Evolutionary conservation across 2,797 vertebrate species (phyloP), one percentile per base, ranked within the genome.

Genomic region (Tenualosa thibaudeaui): DNA sequence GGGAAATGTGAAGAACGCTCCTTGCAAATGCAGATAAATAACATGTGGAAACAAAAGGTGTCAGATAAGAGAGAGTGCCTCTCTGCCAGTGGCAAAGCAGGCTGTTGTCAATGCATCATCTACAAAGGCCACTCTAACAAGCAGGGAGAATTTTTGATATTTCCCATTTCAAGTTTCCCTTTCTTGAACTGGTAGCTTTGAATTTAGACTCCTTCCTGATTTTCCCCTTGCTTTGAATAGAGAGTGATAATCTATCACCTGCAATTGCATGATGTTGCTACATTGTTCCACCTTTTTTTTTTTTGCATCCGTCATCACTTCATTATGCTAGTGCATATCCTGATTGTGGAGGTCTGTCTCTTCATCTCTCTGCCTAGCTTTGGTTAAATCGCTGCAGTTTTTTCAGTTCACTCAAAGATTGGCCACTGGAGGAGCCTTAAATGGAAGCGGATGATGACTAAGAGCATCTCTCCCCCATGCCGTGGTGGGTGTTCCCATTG

Each of bases 231-330:
- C 40, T 78, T 17, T 2, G 17, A 78, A 40, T 6, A 43, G 71
- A 1, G 71, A 3, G 13, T 17, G 71, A 22, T 78, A 46, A 40
- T 78, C 71, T n/a, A n/a, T n/a, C n/a, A 78, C 40, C 37, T 22
- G 71, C 40, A 40, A 78, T 78, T 78, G 71, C 71, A 78, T 43
- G 71, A 78, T 78, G 71, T 78, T 78, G 71, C 71, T 78, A 17
- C 71, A 78, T 78, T 78, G 71, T 46, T 78, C 40, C 71, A 78
- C 37, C 46, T 46, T 22, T 56, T 53, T 13, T 75, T 75, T 19
- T 22, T 22, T 5, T 5, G 46, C 43, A 22, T 78, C 71, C 46
- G 37, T 78, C 40, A 43, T 46, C 71, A 46, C 71, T 78, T 40
- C 17, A 78, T 78, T 78, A 78, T 3, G 40, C 71, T 5, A 78